Percentiles rank a stretch among this genome's conserved stretches.
Conservation (phyloP, 1,140 invertebrate genomes). For the Drosophila lacteicornis region DNA sequence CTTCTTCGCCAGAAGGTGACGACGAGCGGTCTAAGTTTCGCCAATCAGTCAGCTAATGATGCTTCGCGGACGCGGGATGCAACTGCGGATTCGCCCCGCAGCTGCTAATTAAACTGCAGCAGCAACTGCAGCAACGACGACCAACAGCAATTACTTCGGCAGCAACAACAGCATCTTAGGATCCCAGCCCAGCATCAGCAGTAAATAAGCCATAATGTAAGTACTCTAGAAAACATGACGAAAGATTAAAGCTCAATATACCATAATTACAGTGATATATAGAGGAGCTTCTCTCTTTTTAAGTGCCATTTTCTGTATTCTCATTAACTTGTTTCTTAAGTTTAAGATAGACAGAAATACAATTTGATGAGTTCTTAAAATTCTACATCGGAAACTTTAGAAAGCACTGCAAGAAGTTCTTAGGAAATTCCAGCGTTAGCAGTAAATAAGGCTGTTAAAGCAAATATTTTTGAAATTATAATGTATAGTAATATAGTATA, state of each 20-base stretch:
- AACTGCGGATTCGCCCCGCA: slow-evolving; percentile 61
- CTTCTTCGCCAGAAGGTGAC: slow-evolving; percentile 45
- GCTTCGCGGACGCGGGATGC: slow-evolving; percentile 29
- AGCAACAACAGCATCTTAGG: slow-evolving; percentile 18
- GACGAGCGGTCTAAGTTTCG: slow-evolving; percentile 55
- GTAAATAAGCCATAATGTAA: slow-evolving; percentile 50
- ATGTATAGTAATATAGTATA: too few species aligned
- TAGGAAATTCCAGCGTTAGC: too few species aligned
- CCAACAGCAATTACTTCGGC: slow-evolving; percentile 30
- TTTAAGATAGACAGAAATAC: neutral
- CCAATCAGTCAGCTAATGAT: slow-evolving; percentile 71
- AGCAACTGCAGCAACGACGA: slow-evolving; percentile 23
- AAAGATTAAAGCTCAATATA: neutral
- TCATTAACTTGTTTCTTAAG: neutral
- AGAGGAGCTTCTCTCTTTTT: neutral
- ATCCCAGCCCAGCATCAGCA: slow-evolving; percentile 25
- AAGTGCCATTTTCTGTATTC: neutral
- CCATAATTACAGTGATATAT: neutral
- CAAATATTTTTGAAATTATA: too few species aligned
- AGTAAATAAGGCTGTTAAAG: too few species aligned
- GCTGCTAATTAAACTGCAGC: slow-evolving; percentile 71
- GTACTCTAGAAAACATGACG: slow-evolving; percentile 26
- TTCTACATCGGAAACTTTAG: too few species aligned
- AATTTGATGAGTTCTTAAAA: neutral
- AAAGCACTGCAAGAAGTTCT: too few species aligned